Base-by-base conservation (phyloP, 2,888 invertebrate genomes). In the Phyto melanocephala region DNA sequence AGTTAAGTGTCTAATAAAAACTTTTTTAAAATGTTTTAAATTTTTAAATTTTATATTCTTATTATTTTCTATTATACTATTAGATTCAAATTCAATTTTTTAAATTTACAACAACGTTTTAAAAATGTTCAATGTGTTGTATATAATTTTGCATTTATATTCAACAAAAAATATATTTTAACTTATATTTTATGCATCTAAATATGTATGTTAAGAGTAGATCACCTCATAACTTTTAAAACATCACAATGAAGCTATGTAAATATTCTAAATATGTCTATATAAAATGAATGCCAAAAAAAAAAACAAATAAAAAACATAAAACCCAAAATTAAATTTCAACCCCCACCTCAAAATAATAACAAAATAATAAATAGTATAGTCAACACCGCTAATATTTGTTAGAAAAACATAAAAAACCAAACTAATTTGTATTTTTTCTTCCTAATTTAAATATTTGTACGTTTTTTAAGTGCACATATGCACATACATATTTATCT, bases 331-430 rank as follows among this genome's bases (percentile, higher is more conserved):
- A n/a, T n/a, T n/a, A n/a, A n/a, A 52, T 45, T 75, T 65, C 47
- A 65, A 70, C 77, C 80, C 78, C 84, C 81, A 71, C 79, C 79
- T 76, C 11, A 76, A 76, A 78, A 47, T 54, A 40, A 24, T 17
- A 52, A 40, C 17, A 45, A 47, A 22, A 15, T 37, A 47, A 28
- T 45, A 15, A 37, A 71, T 11, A 22, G 60, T 40, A 33, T 60
- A 17, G 35, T 52, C 70, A 60, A 75, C 75, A 75, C 67, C 50
- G 54, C 70, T 67, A 75, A 68, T 68, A 74, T 63, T 11, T 52
- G 42, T 24, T 33, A 76, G 35, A 71, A 37, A 58, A 24, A 56
- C 4, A 8, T 15, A 35, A 11, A 63, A 42, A 54, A 63, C 20
- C 17, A 20, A 17, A 22, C 7, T n/a, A 52, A 52, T 52, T 33